Base-by-base conservation (phyloP, 2,888 invertebrate species). In the Bembecia ichneumoniformis region DNA sequence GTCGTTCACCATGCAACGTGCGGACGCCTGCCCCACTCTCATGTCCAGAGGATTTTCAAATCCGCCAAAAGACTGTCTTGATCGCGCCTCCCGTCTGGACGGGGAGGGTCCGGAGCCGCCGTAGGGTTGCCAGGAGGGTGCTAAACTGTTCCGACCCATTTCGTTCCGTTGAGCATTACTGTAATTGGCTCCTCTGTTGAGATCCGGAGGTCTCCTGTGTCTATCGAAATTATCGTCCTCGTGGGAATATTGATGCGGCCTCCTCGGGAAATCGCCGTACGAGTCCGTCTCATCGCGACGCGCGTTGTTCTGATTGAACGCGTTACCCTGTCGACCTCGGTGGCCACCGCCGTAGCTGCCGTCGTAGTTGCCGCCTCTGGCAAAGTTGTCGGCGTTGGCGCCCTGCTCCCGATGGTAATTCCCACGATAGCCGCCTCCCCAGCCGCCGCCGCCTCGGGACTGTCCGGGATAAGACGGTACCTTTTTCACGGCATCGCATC, bases 381-480 rank as follows among this genome's bases (percentile, higher is more conserved):
- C 55, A 47, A 64, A 64, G 50, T 60, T 58, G 48, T 56, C 58
- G 49, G 59, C 58, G 47, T 57, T 59, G 15, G 61, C 48, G 51
- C 55, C 56, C 48, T 63, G 65, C 46, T 75, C 72, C 3, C 77
- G 62, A 49, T 77, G 70, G 46, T 77, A 78, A 55, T 77, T 77
- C 17, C 83, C 75, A 49, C 65, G 62, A 51, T 86, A 86, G 3
- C 83, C 82, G 20, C 86, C 82, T 51, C 68, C 87, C 79, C 79
- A 88, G 28, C 28, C 20, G 7, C 20, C 81, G 3, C 87, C 80
- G 5, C 84, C 82, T 2, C 89, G 86, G 2, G 89, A 88, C 48
- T 89, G 87, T 5, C 90, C 90, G 16, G 91, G 91, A 68, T 92
- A 91, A 67, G 91, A 87, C 0, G 93, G 93, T 11, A 88, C 89